Evolutionary conservation across 2,113 vertebrate genomes (phyloP).

Genomic region (Heliornis fulica): DNA sequence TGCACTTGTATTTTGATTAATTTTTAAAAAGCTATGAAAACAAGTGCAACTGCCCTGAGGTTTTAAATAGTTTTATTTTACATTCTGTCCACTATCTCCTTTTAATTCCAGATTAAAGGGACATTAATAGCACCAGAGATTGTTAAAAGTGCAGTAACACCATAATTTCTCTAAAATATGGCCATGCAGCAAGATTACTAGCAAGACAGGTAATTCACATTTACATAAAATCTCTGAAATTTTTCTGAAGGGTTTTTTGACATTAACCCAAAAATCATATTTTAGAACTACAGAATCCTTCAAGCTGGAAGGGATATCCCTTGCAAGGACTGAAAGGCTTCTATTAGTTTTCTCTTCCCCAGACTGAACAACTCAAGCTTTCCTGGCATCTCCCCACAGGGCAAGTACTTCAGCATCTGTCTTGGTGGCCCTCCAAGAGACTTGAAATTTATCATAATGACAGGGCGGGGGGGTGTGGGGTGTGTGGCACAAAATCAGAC

Average conservation of each 20-base stretch:
- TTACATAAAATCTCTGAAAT: not conserved
- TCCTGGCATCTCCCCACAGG: not conserved
- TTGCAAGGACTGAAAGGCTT: not conserved
- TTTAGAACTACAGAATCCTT: not conserved
- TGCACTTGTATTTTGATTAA: not conserved
- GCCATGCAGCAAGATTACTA: not conserved
- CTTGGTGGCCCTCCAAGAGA: not conserved
- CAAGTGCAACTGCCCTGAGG: not conserved
- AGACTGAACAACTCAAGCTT: not conserved
- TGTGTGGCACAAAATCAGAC: not conserved
- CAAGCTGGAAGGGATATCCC: not conserved
- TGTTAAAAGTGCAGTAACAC: not conserved
- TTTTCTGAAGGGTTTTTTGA: not conserved
- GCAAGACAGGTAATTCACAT: not conserved
- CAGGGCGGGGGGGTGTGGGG: too few relatives aligned
- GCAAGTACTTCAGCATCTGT: not conserved
- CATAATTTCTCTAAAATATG: not conserved
- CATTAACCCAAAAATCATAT: not conserved
- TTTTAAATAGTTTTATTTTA: not conserved
- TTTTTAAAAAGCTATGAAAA: not conserved
- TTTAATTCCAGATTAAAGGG: not conserved
- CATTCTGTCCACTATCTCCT: not conserved
- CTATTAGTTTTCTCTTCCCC: not conserved
- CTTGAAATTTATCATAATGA: not conserved
- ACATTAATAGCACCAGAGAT: not conserved